These are phyloP conservation scores for Araneus ventricosus DNA, from an alignment of 1,140 invertebrate species.

Conservation along the genomic window DNA sequence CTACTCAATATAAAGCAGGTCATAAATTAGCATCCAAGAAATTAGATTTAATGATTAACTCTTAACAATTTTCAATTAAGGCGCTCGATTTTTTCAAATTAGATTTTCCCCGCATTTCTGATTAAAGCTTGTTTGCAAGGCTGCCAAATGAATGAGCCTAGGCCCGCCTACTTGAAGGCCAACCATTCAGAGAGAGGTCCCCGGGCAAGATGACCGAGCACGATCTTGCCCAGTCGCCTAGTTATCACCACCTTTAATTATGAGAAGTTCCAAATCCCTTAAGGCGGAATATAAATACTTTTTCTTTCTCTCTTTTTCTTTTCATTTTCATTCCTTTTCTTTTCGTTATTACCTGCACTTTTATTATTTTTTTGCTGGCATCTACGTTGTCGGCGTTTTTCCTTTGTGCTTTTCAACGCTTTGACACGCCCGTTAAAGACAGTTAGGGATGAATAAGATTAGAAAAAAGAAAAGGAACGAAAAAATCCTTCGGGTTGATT, in stretches of 20 bases:
- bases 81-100: too few relatives aligned
- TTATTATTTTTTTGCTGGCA: not conserved
- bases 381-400: conserved; percentile 35
- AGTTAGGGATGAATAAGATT: conserved; percentile 15
- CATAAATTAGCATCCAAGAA: too few relatives aligned
- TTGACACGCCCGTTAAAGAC: conserved; percentile 54
- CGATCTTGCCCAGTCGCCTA: not conserved
- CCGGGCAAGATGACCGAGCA: not conserved
- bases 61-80: too few relatives aligned
- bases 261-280: not conserved
- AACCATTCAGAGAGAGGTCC: not conserved
- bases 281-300: conserved; percentile 58
- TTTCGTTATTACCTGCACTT: conserved; percentile 14
- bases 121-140: not conserved
- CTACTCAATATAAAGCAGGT: too few relatives aligned
- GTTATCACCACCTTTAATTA: conserved; percentile 66
- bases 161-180: not conserved
- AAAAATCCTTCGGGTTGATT: not conserved
- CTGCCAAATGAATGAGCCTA: not conserved
- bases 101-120: too few relatives aligned
- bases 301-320: not conserved
- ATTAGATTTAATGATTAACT: too few relatives aligned
- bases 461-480: not conserved
- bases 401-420: conserved; percentile 52
- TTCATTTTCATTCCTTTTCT: not conserved